Base-by-base conservation (phyloP, 2,797 vertebrate genomes). In the Pantherophis alleghaniensis region DNA sequence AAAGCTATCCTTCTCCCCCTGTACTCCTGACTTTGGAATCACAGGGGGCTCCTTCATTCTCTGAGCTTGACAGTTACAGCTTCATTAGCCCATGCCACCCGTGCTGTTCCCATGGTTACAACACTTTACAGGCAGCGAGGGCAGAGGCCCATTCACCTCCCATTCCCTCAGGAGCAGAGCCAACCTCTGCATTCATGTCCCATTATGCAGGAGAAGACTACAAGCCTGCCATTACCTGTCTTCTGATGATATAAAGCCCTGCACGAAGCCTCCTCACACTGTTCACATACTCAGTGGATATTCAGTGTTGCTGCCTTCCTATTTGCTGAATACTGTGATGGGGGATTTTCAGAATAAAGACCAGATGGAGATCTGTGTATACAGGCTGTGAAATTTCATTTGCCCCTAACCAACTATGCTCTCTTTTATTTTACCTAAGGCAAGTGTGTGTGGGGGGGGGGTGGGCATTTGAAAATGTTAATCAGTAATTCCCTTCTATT, bases 21-120 rank as follows among this genome's bases (percentile, higher is more conserved):
- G 55, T 87, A 56, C 37, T 51, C 7, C 26, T 61, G 32, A 55
- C 83, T 60, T 69, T 14, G 57, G 37, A 94, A 90, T 87, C 90
- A 57, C 88, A 56, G 83, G 57, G 83, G 74, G 88, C 57, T 90
- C 47, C 79, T 91, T 93, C 88, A 87, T 88, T 87, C 90, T 93
- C 57, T 0, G 63, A 87, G 74, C 88, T 51, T 87, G 88, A 92
- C 90, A 88, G 91, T 63, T 92, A 88, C 42, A 42, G 91, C 93
- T 92, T 92, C 92, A 88, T 94, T 90, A 92, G 92, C 88, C 92
- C 86, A 47, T 63, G 90, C 79, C 91, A 91, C 66, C 88, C 66
- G 47, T 93, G 56, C 90, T 51, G 94, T 93, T 93, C 83, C 94
- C 88, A 94, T 92, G 88, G 94, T 92, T 92, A 92, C 90, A 89